These are phyloP conservation scores for Andrena trimmerana DNA, from an alignment of 2,888 invertebrate species.

Conservation along the genomic window DNA sequence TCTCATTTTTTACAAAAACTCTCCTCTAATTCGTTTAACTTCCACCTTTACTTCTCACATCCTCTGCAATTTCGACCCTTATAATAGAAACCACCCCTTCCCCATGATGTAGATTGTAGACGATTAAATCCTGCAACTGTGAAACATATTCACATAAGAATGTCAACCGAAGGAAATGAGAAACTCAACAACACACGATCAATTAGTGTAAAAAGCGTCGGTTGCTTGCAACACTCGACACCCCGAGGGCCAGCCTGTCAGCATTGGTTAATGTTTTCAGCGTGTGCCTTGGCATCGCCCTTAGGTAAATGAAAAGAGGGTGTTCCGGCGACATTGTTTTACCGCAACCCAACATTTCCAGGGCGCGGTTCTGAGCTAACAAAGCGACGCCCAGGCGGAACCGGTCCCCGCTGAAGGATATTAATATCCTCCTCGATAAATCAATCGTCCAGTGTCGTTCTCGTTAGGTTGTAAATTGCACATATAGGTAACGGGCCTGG, in stretches of 20 bases:
- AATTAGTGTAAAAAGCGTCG: constrained; percentile 44
- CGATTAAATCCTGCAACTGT: background rate
- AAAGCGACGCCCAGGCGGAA: constrained; percentile 68
- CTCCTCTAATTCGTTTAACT: too few relatives aligned
- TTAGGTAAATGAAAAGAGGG: constrained; percentile 72
- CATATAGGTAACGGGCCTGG: constrained; percentile 33
- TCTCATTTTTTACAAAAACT: too few relatives aligned
- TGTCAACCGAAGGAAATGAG: background rate
- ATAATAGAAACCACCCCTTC: too few relatives aligned
- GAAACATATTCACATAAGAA: background rate
- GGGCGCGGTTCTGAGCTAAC: constrained; percentile 74
- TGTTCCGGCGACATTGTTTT: constrained; percentile 60
- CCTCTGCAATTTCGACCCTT: too few relatives aligned
- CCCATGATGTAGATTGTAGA: background rate
- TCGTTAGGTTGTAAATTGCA: constrained; percentile 42
- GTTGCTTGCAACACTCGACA: constrained; percentile 7
- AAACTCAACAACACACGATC: constrained; percentile 9
- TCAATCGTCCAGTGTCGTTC: constrained; percentile 58
- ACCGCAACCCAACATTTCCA: constrained; percentile 49
- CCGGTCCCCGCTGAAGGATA: constrained; percentile 56
- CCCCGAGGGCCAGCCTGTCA: constrained; percentile 15
- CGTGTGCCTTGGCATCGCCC: constrained; percentile 48
- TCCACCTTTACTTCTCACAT: too few relatives aligned
- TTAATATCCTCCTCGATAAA: constrained; percentile 64
- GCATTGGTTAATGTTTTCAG: constrained; percentile 60